These are phyloP conservation scores for Philereme vetulata DNA, from an alignment of 2,888 invertebrate genomes.

Conservation along the genomic window DNA sequence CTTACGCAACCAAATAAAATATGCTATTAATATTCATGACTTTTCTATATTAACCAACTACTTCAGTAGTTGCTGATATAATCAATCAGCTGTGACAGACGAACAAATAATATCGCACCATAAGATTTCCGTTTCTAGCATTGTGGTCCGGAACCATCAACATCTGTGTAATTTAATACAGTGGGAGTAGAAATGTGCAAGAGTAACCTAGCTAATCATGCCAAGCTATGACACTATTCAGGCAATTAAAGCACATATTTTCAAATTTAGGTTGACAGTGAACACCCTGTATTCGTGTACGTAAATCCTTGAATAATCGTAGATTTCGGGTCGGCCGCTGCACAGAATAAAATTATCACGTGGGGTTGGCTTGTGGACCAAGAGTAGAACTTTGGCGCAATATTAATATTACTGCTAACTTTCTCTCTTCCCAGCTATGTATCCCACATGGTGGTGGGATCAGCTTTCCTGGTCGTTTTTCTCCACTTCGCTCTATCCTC, in stretches of 20 bases:
- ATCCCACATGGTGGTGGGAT: no score
- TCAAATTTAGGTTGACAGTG: constrained; percentile 69
- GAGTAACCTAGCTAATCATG: constrained; percentile 2
- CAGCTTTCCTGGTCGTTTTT: no score
- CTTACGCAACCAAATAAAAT: no score
- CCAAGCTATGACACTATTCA: constrained; percentile 18
- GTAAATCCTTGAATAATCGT: constrained; percentile 73
- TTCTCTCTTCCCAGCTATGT: no score
- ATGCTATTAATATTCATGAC: no score
- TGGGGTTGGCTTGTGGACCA: constrained; percentile 34
- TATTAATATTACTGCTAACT: not conserved
- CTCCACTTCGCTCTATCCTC: no score
- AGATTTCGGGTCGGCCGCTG: constrained; percentile 53
- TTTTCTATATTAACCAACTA: no score
- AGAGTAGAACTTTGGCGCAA: constrained; percentile 20
- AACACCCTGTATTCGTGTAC: constrained; percentile 47
- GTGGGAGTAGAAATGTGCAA: not conserved
- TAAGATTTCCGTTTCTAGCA: no score
- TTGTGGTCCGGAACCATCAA: no score
- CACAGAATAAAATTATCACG: constrained; percentile 64
- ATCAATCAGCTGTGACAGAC: no score
- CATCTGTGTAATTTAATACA: not conserved
- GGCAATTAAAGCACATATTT: constrained; percentile 76
- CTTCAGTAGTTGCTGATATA: no score
- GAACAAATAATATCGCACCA: no score